Evolutionary conservation across 2,888 invertebrate species (phyloP), one percentile per base, ranked within the genome.

Genomic region (Eulithis prunata): DNA sequence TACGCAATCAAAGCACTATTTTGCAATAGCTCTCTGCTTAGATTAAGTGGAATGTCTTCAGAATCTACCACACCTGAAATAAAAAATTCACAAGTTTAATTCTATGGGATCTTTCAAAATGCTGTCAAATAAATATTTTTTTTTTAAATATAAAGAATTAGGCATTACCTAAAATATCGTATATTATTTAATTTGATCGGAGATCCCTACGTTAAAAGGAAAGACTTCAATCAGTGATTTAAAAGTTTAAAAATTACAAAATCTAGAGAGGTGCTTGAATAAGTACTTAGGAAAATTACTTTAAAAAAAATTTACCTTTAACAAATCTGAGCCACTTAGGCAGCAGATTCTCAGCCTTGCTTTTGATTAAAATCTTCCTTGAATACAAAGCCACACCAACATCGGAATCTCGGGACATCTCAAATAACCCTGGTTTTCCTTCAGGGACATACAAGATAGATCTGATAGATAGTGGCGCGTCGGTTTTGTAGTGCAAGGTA

Each of bases 31-130:
- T 99, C 99, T 82, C 99, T 94, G 84, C 99, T 99, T 69, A 99
- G 94, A 94, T 99, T 99, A 63, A 99, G 92, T 51, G 99, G 99
- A 92, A 99, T 99, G 89, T 99, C 99, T 94, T 99, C 99, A 0
- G 98, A 99, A 93, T 99, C 99, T 13, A 99, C 98, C 41, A 99
- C 99, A 82, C 99, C 96, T 95, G 79, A 57, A 86, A 86, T 52
- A 66, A 32, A 32, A 3, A 32, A 32, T 4, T 32, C 0, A 32
- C 32, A 21, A 21, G 21, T 21, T n/a, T n/a, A n/a, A 21, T 21
- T 21, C 1, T 21, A 21, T 1, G 21, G 21, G 21, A 21, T 2
- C 21, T 21, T 32, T 32, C 32, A 32, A 32, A 32, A 6, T 5
- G 32, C 32, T 6, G 0, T 32, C 4, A 32, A 32, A 32, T 32